Evolutionary conservation across 2,797 vertebrate species (phyloP).

Genomic region (Tympanoctomys barrerae): DNA sequence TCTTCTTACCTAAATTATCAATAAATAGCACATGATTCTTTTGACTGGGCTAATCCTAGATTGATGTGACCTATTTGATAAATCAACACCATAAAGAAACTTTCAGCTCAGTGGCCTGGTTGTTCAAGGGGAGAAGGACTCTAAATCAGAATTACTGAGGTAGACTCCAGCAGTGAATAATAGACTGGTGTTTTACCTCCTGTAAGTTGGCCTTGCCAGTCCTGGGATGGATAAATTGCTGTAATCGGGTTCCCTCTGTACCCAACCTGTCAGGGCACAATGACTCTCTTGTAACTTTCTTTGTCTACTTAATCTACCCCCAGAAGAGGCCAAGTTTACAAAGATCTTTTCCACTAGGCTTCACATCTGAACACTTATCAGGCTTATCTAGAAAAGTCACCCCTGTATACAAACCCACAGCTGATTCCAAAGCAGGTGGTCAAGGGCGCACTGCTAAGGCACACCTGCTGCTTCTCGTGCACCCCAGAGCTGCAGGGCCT

Average conservation of each 20-base stretch:
- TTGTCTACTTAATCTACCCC: constrained; percentile 1
- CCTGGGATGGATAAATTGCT: not conserved
- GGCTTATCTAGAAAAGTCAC: not conserved
- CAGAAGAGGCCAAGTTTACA: constrained; percentile 25
- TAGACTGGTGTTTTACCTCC: not conserved
- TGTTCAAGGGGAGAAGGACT: constrained; percentile 40
- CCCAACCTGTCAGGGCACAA: not conserved
- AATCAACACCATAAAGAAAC: constrained; percentile 77
- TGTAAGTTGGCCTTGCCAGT: not conserved
- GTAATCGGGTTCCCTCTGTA: not conserved
- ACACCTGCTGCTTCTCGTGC: not conserved
- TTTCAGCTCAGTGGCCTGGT: constrained; percentile 22
- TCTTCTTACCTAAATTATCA: constrained; percentile 74
- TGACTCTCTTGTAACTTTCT: not conserved
- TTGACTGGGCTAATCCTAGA: constrained; percentile 66
- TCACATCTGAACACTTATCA: not conserved
- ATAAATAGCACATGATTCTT: constrained; percentile 74
- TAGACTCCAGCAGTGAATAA: not conserved
- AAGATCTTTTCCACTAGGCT: not conserved
- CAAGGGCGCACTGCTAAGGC: not conserved
- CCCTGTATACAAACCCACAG: not conserved
- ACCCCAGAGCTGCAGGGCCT: not conserved
- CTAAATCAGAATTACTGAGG: constrained; percentile 31
- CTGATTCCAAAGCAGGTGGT: constrained; percentile 26
- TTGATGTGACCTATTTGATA: constrained; percentile 79